Evolutionary conservation across 2,113 vertebrate genomes (phyloP).

Genomic region (Lepidothrix coronata): DNA sequence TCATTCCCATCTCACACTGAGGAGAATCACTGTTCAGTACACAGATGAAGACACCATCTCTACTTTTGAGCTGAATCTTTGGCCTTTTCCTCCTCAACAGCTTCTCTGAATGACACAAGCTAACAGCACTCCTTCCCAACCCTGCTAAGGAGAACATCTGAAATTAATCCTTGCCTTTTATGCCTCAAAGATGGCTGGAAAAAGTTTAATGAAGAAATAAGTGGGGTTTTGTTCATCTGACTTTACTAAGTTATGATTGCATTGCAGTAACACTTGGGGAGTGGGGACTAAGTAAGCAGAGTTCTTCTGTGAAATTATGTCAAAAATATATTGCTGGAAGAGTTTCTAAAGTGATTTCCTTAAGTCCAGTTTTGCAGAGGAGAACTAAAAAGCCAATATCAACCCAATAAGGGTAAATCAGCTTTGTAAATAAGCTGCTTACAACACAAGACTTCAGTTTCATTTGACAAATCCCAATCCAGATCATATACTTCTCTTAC

Average conservation of each 20-base stretch:
- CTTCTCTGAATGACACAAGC: not conserved
- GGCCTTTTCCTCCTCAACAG: not conserved
- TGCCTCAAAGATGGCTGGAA: not conserved
- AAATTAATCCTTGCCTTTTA: not conserved
- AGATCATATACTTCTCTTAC: not conserved
- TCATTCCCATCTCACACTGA: not conserved
- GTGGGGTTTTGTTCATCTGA: not conserved
- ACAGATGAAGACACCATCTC: not conserved
- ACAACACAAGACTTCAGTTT: not conserved
- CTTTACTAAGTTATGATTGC: not conserved
- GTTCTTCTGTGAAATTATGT: not conserved
- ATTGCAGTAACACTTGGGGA: not conserved
- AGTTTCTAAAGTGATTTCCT: not conserved
- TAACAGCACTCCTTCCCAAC: not conserved
- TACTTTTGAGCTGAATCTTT: not conserved
- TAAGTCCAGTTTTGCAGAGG: not conserved
- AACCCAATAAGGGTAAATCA: not conserved
- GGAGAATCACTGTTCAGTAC: not conserved
- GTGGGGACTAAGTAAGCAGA: fast-evolving
- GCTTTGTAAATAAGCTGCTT: not conserved
- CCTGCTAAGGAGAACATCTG: not conserved
- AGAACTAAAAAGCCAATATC: not conserved
- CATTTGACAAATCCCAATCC: not conserved
- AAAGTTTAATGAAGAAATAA: not conserved
- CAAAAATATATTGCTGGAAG: not conserved